phyloP scores from a whole-genome alignment of 2,888 invertebrate species.

The Phragmatobia fuliginosa region DNA sequence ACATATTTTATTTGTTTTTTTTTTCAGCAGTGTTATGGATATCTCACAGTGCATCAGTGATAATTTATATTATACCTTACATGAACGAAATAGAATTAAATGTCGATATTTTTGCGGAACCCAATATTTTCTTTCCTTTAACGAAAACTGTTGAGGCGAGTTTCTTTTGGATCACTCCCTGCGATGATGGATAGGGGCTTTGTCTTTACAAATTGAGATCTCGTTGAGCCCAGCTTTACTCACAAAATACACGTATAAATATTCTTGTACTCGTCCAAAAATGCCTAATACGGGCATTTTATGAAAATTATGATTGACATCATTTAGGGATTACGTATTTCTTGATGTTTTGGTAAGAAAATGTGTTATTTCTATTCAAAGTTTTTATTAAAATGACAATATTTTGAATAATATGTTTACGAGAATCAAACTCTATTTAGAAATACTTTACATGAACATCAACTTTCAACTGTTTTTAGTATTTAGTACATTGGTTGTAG shows the following conservation, averaged over 20 bases:
- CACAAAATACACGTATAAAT: constrained; percentile 55
- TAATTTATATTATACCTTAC: neutral
- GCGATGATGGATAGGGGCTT: constrained; percentile 68
- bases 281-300: constrained; percentile 43
- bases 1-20: neutral
- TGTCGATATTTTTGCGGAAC: constrained; percentile 28
- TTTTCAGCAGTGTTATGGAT: neutral
- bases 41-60: neutral
- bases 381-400: neutral
- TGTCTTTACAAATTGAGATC: constrained; percentile 72
- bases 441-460: neutral
- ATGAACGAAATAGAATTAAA: neutral
- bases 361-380: constrained; percentile 17
- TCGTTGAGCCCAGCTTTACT: constrained; percentile 52
- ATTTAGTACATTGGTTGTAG: no score
- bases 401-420: neutral
- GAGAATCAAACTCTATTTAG: neutral
- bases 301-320: constrained; percentile 52
- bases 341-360: constrained; percentile 23
- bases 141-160: constrained; percentile 36
- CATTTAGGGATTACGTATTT: constrained; percentile 33
- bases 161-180: constrained; percentile 41
- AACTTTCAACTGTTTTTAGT: no score
- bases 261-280: constrained; percentile 48
- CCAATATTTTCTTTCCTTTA: constrained; percentile 31